Evolutionary conservation across 1,140 invertebrate genomes (phyloP).

Genomic region (Lucilia cuprina): DNA sequence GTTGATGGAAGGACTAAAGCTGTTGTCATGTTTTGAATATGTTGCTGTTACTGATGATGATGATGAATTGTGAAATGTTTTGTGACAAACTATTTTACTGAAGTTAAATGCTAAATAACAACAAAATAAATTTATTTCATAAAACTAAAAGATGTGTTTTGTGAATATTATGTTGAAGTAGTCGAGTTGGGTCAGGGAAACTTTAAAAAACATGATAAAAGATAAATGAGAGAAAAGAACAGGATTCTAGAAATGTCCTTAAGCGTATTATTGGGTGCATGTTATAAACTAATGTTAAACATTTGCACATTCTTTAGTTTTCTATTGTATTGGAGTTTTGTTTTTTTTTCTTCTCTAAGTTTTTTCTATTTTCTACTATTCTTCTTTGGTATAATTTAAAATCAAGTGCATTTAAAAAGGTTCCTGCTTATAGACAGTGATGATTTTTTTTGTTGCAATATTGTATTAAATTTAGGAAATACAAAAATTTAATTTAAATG

Average conservation of each 20-base stretch:
- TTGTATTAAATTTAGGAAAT: no score
- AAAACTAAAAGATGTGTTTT: neutral
- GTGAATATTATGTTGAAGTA: neutral
- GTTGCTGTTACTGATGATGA: neutral
- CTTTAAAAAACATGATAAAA: neutral
- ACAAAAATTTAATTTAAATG: no score
- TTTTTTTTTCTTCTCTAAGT: neutral
- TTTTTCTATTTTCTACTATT: neutral
- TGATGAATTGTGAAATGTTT: conserved; percentile 17
- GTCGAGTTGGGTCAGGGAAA: neutral
- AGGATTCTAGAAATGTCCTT: neutral
- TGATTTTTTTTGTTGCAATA: no score
- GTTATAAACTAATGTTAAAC: conserved; percentile 2
- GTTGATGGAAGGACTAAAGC: neutral
- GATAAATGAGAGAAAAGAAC: neutral
- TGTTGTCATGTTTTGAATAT: conserved; percentile 15
- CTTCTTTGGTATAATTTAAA: neutral
- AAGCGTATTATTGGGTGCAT: neutral
- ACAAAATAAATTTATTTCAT: neutral
- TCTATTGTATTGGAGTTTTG: no score
- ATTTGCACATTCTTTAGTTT: neutral
- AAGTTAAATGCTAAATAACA: neutral
- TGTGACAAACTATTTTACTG: conserved; percentile 2
- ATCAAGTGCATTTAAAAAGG: neutral
- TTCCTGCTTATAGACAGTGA: no score